Base-by-base conservation (phyloP, 2,113 vertebrate genomes). In the Varanus salvator region DNA sequence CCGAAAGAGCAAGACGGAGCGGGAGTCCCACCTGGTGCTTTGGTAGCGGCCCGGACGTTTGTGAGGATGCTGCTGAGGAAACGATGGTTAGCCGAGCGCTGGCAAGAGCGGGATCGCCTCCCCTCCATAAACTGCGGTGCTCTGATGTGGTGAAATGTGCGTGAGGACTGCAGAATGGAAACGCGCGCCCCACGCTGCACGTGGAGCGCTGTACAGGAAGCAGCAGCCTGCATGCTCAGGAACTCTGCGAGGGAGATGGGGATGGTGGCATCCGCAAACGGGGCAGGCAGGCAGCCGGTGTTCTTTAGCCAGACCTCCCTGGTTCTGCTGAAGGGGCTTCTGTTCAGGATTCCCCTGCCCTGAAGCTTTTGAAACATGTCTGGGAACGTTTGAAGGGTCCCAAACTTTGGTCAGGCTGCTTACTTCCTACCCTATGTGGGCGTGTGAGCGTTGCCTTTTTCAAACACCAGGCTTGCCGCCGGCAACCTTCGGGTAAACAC, bases 1-100 rank as follows among this genome's bases (percentile, higher is more conserved):
- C 19, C 27, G 71, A 92, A 91, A 95, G 92, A 89, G 85, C 87
- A 72, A 92, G 87, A 91, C 91, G 91, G 80, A 94, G 86, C 38
- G 84, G n/a, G 71, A 54, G 90, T 87, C 76, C 88, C 89, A 90
- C 23, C 69, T 93, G 92, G 91, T 75, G 29, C 60, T 84, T 92
- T 89, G 0, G 0, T 71, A 48, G 93, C 90, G 91, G 93, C 64
- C 38, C 88, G 54, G 57, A 44, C 3, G 38, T 44, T 44, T 44
- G 38, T 44, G 50, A 69, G 64, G 23, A 8, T n/a, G 66, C 75
- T 34, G 7, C 75, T 66, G 25, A 66, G 14, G 66, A 44, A 57
- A 17, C 34, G 8, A 48, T 64, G 31, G 68, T 74, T 48, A 29
- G 23, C 44, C 44, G n/a, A 68, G 31, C 21, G 68, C 6, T 31